Conservation (phyloP, 1,140 invertebrate genomes). For the Pararge aegeria region DNA sequence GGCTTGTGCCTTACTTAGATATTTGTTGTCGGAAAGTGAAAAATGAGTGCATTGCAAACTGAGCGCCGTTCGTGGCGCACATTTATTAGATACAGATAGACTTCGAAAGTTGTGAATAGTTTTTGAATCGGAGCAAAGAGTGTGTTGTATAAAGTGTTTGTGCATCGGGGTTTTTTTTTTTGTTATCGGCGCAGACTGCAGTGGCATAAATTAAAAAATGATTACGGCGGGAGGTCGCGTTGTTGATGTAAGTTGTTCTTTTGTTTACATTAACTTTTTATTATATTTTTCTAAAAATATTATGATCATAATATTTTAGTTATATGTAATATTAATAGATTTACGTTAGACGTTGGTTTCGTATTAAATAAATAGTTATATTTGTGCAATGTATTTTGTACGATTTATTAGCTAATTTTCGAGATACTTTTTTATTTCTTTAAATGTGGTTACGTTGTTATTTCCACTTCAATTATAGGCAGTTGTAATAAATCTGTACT, state of each 20-base stretch:
- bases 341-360: no score
- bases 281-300: no score
- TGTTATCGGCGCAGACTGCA: slow-evolving; percentile 20
- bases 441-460: no score
- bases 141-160: slow-evolving; percentile 38
- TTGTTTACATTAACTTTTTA: slow-evolving; percentile 13
- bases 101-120: slow-evolving; percentile 52
- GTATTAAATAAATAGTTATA: no score
- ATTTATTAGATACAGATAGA: slow-evolving; percentile 53
- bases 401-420: no score
- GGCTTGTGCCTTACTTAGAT: slow-evolving; percentile 15
- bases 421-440: no score
- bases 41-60: slow-evolving; percentile 16
- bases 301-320: no score
- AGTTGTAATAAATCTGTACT: no score
- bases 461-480: no score
- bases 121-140: slow-evolving; percentile 25
- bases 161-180: slow-evolving; percentile 25
- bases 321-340: no score
- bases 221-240: slow-evolving; percentile 11
- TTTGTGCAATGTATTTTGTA: no score
- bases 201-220: slow-evolving; percentile 20
- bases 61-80: slow-evolving; percentile 38
- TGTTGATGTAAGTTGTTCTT: slow-evolving; percentile 23
- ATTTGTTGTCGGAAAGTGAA: slow-evolving; percentile 13